phyloP scores from a whole-genome alignment of 2,113 vertebrate species.

The Cyphomyrus plagiostoma region DNA sequence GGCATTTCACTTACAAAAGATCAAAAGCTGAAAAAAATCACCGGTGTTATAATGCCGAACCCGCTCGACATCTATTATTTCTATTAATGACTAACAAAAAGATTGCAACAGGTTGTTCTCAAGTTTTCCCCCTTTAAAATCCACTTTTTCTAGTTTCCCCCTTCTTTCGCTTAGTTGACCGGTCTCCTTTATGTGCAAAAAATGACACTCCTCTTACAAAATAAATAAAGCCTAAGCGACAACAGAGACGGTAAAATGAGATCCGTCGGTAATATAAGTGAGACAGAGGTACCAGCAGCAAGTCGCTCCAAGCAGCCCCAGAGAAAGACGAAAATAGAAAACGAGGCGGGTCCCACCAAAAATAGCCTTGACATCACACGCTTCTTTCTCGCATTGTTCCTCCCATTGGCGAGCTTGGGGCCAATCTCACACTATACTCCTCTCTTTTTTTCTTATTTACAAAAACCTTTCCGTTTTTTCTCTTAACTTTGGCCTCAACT shows the following conservation, averaged over 20 bases:
- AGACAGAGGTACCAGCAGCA: constrained; percentile 39
- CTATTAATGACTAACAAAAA: constrained; percentile 20
- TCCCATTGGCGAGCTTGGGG: constrained; percentile 37
- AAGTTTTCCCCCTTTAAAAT: not conserved
- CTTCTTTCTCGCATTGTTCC: constrained; percentile 50
- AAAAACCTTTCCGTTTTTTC: constrained; percentile 18
- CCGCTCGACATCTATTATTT: not conserved
- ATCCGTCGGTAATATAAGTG: constrained; percentile 14
- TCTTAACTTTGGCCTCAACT: not conserved
- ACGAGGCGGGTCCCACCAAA: constrained; percentile 61
- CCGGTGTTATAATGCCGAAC: not conserved
- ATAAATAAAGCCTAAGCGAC: not conserved
- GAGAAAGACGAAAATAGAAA: constrained; percentile 61
- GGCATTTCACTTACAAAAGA: not conserved
- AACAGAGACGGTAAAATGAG: not conserved
- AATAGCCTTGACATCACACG: constrained; percentile 60
- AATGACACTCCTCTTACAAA: not conserved
- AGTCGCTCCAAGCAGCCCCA: constrained; percentile 40
- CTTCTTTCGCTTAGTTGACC: not conserved
- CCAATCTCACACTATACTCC: constrained; percentile 36
- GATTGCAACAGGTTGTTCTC: constrained; percentile 33
- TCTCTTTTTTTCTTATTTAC: constrained; percentile 18
- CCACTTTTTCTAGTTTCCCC: not conserved
- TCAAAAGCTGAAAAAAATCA: not conserved
- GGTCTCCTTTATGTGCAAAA: not conserved